A percentile compares a stretch with the other conserved stretches of the same genome.
These are phyloP conservation scores for Aricia artaxerxes DNA, from an alignment of 2,888 invertebrate genomes.

Conservation along the genomic window DNA sequence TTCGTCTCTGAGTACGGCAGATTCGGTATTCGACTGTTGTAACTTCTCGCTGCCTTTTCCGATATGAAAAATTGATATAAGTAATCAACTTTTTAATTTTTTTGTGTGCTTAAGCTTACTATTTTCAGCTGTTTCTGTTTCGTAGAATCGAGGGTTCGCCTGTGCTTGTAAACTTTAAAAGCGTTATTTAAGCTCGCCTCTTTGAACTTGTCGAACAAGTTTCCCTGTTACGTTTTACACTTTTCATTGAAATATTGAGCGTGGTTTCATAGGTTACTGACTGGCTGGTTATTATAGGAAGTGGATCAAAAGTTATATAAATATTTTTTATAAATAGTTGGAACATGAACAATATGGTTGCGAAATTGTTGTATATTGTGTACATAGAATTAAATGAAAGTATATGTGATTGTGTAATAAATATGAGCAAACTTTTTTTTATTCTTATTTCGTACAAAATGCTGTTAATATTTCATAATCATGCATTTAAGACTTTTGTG, in stretches of 20 bases:
- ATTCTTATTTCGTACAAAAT: too few species aligned
- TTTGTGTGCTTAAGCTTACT: not conserved
- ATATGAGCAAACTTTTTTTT: too few species aligned
- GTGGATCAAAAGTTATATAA: not conserved
- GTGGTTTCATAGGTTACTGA: not conserved
- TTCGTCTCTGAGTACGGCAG: too few species aligned
- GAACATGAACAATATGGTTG: too few species aligned
- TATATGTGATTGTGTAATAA: too few species aligned
- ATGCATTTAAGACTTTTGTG: too few species aligned
- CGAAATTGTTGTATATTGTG: too few species aligned
- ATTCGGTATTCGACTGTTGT: too few species aligned
- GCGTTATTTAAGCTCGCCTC: constrained; percentile 12
- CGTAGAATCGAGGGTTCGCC: not conserved
- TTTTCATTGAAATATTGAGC: not conserved
- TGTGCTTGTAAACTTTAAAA: not conserved
- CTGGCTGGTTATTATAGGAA: not conserved
- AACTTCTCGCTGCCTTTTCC: not conserved
- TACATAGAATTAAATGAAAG: too few species aligned
- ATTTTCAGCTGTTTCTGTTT: not conserved
- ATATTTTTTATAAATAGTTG: not conserved
- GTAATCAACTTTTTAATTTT: not conserved
- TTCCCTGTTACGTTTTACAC: not conserved
- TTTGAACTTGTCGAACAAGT: constrained; percentile 9
- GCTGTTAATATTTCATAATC: too few species aligned
- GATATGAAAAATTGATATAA: not conserved